Evolutionary conservation across 1,140 invertebrate species (phyloP).

Genomic region (Fopius arisanus): DNA sequence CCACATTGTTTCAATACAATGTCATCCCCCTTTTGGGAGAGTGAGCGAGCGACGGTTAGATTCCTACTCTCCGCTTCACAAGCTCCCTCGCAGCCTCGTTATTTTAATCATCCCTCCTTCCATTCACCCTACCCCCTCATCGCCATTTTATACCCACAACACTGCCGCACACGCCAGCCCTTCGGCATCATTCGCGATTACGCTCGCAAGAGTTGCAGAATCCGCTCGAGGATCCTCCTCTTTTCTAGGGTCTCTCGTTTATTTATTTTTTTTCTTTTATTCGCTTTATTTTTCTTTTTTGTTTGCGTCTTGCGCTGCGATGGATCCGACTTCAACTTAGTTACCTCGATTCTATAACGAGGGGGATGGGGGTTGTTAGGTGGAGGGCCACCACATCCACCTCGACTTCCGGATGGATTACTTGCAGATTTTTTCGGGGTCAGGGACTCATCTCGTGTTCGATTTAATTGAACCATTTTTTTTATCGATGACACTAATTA

Average conservation of each 20-base stretch:
- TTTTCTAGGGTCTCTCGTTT: no score
- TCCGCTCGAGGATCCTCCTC: slow-evolving; percentile 22
- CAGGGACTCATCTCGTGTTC: no score
- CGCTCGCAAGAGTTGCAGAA: slow-evolving; percentile 24
- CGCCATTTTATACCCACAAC: slow-evolving; percentile 54
- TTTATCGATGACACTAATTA: no score
- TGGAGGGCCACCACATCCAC: slow-evolving; percentile 30
- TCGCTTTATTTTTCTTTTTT: background rate
- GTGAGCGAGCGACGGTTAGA: slow-evolving; percentile 14
- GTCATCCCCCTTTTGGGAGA: slow-evolving; percentile 32
- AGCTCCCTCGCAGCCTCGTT: slow-evolving; percentile 51
- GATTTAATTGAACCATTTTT: no score
- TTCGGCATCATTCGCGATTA: slow-evolving; percentile 36
- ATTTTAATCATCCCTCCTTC: slow-evolving; percentile 61
- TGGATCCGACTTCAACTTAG: slow-evolving; percentile 34
- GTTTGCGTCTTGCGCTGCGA: background rate
- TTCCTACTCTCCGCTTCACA: slow-evolving; percentile 27
- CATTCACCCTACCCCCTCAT: slow-evolving; percentile 50
- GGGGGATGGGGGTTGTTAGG: slow-evolving; percentile 41
- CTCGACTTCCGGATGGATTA: background rate
- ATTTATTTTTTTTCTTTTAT: no score
- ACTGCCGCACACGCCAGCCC: slow-evolving; percentile 39
- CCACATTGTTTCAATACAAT: slow-evolving; percentile 45
- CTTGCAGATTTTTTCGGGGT: background rate
- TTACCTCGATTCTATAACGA: slow-evolving; percentile 41